Conservation (phyloP, 2,888 invertebrate genomes). For the Tanypteryx hageni region DNA sequence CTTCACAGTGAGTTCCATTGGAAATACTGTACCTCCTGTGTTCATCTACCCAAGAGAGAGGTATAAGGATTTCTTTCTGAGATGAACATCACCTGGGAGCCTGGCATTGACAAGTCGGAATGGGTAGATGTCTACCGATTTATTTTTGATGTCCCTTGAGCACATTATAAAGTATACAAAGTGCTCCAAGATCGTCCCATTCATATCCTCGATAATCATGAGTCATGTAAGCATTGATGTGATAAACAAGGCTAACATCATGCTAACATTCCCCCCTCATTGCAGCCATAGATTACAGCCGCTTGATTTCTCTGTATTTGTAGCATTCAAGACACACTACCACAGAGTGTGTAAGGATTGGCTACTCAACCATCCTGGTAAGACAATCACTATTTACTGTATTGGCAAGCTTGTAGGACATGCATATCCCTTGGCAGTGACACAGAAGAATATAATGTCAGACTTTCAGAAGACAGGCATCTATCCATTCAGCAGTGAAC, state of each 20-base stretch:
- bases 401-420: constrained; percentile 56
- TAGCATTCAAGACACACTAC: constrained; percentile 30
- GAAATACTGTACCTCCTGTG: constrained; percentile 73
- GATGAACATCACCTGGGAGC: too few relatives aligned
- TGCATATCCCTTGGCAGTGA: constrained; percentile 65
- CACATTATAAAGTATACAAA: too few relatives aligned
- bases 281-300: constrained; percentile 11
- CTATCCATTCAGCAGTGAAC: constrained; percentile 65
- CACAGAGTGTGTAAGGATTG: constrained; percentile 65
- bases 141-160: too few relatives aligned
- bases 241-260: too few relatives aligned
- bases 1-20: constrained; percentile 69
- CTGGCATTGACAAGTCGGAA: too few relatives aligned
- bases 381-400: constrained; percentile 67
- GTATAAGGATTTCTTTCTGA: constrained; percentile 9
- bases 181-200: too few relatives aligned
- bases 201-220: too few relatives aligned
- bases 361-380: constrained; percentile 67
- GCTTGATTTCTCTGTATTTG: not conserved
- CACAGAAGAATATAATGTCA: constrained; percentile 65
- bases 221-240: too few relatives aligned
- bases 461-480: constrained; percentile 66
- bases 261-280: too few relatives aligned
- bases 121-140: too few relatives aligned
- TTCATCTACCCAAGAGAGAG: not conserved